A percentile compares a stretch with the other conserved stretches of the same genome.
Evolutionary conservation across 2,113 vertebrate genomes (phyloP).

Genomic region (Capreolus pygargus): DNA sequence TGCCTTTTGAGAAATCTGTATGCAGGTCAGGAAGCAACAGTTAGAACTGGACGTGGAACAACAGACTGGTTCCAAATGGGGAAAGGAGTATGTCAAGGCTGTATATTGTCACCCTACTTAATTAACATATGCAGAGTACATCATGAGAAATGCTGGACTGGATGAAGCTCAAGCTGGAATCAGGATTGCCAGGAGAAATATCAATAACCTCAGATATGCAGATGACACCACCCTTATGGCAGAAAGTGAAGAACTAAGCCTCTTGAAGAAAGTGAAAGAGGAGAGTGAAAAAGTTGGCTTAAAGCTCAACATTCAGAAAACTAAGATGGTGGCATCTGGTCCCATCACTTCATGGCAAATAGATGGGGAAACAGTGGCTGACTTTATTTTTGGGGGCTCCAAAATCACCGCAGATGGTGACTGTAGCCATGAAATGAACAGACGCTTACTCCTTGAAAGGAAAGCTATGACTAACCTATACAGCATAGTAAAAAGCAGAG

Average conservation of each 20-base stretch:
- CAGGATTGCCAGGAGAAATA: background rate
- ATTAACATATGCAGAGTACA: background rate
- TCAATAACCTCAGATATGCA: background rate
- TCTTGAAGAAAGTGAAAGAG: background rate
- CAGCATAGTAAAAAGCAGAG: background rate
- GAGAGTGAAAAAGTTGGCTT: background rate
- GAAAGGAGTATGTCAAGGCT: background rate
- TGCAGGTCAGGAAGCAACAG: background rate
- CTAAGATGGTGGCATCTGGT: background rate
- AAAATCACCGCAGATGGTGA: background rate
- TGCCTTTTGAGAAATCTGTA: background rate
- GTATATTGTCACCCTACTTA: background rate
- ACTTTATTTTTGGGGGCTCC: background rate
- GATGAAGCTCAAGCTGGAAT: background rate
- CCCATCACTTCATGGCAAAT: background rate
- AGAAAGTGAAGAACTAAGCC: background rate
- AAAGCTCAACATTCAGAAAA: background rate
- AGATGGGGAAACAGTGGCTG: background rate
- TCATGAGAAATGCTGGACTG: background rate
- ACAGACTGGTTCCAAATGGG: background rate
- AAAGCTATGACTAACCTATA: background rate
- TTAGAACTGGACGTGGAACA: background rate
- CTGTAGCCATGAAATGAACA: background rate
- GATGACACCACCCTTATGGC: background rate
- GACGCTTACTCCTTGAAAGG: background rate